phyloP scores from a whole-genome alignment of 1,140 invertebrate species.

The Choristoneura fumiferana region DNA sequence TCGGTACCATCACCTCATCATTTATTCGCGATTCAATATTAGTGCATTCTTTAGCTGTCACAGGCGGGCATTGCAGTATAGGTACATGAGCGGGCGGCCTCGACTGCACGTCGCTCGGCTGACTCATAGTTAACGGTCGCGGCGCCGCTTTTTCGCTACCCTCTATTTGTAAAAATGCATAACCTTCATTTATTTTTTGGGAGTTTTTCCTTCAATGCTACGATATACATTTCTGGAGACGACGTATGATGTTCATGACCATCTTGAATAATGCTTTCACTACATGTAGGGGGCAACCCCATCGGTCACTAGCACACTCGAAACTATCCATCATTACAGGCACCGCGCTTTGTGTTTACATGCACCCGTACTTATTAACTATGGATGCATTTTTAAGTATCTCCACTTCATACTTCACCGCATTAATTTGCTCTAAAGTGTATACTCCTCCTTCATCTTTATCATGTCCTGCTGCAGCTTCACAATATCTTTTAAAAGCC shows the following conservation, averaged over 20 bases:
- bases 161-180: neutral
- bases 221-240: neutral
- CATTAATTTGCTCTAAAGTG: neutral
- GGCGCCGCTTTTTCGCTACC: neutral
- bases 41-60: neutral
- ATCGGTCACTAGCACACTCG: neutral
- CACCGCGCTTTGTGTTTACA: neutral
- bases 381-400: neutral
- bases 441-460: neutral
- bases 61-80: neutral
- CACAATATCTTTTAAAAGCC: slow-evolving; percentile 13
- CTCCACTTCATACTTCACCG: neutral
- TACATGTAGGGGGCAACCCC: neutral
- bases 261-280: neutral
- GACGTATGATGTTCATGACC: neutral
- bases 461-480: neutral
- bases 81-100: neutral
- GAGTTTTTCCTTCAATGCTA: neutral
- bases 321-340: neutral
- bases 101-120: neutral
- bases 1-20: too few relatives aligned
- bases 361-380: neutral
- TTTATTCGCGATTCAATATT: too few relatives aligned
- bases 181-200: neutral
- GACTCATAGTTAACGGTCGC: neutral